Conservation (phyloP, 2,888 invertebrate genomes). For the Heliothis peltigera region DNA sequence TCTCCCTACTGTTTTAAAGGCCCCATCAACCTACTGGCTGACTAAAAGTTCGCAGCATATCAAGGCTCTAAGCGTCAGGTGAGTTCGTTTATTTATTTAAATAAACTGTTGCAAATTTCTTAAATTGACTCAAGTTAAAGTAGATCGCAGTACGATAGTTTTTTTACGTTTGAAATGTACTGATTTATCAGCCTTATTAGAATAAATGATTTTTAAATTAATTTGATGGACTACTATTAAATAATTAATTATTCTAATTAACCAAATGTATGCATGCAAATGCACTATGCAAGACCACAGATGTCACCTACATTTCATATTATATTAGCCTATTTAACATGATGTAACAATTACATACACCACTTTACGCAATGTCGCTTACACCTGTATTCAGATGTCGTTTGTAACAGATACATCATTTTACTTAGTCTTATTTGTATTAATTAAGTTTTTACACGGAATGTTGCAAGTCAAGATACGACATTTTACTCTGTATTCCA, state of each 20-base stretch:
- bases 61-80: no score
- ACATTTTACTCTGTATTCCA: conserved; percentile 36
- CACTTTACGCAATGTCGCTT: conserved; percentile 43
- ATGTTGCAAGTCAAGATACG: neutral
- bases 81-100: no score
- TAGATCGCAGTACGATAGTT: no score
- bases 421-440: conserved; percentile 14
- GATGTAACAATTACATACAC: conserved; percentile 51
- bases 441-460: conserved; percentile 24
- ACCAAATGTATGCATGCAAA: conserved; percentile 35
- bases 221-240: neutral
- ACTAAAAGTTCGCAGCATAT: no score
- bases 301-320: conserved; percentile 55
- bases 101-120: no score
- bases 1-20: no score
- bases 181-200: no score
- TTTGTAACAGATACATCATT: conserved; percentile 54
- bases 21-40: no score
- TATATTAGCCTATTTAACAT: conserved; percentile 30
- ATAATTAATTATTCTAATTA: conserved; percentile 6
- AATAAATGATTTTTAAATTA: no score
- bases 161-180: no score
- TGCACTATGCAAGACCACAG: conserved; percentile 31
- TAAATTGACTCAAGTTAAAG: no score
- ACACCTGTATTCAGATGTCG: conserved; percentile 32